Percentiles rank a stretch among this genome's conserved stretches.
Conservation (phyloP, 1,140 invertebrate genomes). For the Hesperophylax magnus region DNA sequence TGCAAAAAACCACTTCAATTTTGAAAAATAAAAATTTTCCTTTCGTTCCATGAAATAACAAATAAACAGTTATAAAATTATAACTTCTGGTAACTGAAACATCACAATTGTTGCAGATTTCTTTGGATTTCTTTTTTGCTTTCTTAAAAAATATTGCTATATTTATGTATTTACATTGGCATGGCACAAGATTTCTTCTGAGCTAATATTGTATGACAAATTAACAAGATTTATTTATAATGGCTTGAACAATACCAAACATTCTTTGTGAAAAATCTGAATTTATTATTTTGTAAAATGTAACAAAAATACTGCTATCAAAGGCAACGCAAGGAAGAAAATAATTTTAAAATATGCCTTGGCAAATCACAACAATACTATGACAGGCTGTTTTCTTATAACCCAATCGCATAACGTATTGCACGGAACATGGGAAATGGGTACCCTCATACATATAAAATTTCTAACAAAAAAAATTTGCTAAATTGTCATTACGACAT, state of each 20-base stretch:
- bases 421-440: too few species aligned
- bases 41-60: slow-evolving; percentile 26
- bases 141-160: slow-evolving; percentile 16
- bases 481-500: neutral
- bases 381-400: too few species aligned
- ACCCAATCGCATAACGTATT: too few species aligned
- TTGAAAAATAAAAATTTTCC: slow-evolving; percentile 7
- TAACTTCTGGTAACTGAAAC: slow-evolving; percentile 23
- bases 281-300: too few species aligned
- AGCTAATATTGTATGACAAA: too few species aligned
- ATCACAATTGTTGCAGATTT: slow-evolving; percentile 15
- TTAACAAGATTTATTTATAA: too few species aligned
- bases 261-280: too few species aligned
- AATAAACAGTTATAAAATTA: slow-evolving; percentile 8
- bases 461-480: too few species aligned
- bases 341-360: neutral
- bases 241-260: too few species aligned
- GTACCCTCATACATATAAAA: too few species aligned
- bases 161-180: neutral
- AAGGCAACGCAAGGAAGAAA: neutral
- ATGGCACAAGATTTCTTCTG: slow-evolving; percentile 17
- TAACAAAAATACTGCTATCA: neutral
- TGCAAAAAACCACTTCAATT: neutral
- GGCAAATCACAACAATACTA: neutral
- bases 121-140: neutral